phyloP scores from a whole-genome alignment of 2,797 vertebrate genomes.

The Ceyx erithaca region DNA sequence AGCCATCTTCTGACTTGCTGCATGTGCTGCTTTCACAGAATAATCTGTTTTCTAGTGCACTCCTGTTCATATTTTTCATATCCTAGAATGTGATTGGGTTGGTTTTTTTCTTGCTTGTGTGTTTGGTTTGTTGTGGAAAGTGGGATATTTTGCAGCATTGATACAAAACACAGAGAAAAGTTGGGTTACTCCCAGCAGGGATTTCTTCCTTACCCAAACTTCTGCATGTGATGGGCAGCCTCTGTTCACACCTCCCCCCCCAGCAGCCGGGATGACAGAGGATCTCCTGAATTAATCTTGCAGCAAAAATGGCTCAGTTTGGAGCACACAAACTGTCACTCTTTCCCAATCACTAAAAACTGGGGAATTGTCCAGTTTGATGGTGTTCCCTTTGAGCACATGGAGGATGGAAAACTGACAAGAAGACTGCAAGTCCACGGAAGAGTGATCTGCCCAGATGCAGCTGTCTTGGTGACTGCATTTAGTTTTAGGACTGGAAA shows the following conservation, averaged over 20 bases:
- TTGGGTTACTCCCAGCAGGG: neutral
- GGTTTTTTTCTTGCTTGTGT: neutral
- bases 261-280: neutral
- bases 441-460: conserved; percentile 45
- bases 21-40: neutral
- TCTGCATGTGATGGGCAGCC: neutral
- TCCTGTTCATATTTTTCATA: neutral
- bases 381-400: neutral
- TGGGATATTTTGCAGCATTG: neutral
- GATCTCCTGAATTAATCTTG: conserved; percentile 31
- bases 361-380: neutral
- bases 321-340: conserved; percentile 2
- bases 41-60: neutral
- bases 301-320: neutral
- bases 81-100: neutral
- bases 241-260: neutral
- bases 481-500: conserved; percentile 18
- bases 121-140: too few relatives aligned
- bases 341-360: neutral
- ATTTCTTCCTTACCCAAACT: neutral
- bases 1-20: neutral
- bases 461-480: conserved; percentile 32
- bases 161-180: neutral
- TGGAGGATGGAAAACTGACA: conserved; percentile 24
- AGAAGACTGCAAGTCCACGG: neutral